Base-by-base conservation (phyloP, 1,140 invertebrate species). In the Papilio polyxenes region DNA sequence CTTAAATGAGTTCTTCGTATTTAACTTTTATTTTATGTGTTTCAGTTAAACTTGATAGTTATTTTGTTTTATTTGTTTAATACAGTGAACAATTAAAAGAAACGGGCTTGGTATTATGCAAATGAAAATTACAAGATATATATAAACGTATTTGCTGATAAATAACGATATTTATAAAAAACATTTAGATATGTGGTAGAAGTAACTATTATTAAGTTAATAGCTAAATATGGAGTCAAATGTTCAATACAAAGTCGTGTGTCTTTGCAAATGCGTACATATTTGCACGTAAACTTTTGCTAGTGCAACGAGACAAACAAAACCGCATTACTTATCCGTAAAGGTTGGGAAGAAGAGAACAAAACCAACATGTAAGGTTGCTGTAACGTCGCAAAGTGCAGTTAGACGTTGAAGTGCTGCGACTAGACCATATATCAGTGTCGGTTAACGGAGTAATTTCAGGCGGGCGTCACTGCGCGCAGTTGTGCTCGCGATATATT, bases 401-500 rank as follows among this genome's bases (percentile, higher is more conserved):
- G 65, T 72, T 72, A 72, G 65, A 72, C 65, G 65, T 72, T 72
- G 65, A 72, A 72, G 65, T 72, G 65, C 62, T 37, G 62, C 65
- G 2, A 72, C 65, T 72, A 72, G 65, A 72, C 65, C 37, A 72
- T 72, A 72, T 72, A 72, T 72, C 65, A 37, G 76, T 82, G 59
- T 77, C 82, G 77, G 79, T 77, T 80, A 82, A 80, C 53, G 53
- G 37, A 82, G 82, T 75, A 75, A 82, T 82, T 62, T 82, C 53
- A 82, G 53, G 56, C 44, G 53, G 49, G 56, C 53, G 82, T 84
- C 83, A 83, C 82, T 80, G 74, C 75, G 44, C 69, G 72, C 81
- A 80, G 49, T 75, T 78, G 78, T 81, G 23, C 40, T 23, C 56
- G 77, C 82, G 80, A 82, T 82, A 82, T 87, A 85, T 85, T 84